phyloP scores from a whole-genome alignment of 2,888 invertebrate species.

The Bugulina stolonifera region DNA sequence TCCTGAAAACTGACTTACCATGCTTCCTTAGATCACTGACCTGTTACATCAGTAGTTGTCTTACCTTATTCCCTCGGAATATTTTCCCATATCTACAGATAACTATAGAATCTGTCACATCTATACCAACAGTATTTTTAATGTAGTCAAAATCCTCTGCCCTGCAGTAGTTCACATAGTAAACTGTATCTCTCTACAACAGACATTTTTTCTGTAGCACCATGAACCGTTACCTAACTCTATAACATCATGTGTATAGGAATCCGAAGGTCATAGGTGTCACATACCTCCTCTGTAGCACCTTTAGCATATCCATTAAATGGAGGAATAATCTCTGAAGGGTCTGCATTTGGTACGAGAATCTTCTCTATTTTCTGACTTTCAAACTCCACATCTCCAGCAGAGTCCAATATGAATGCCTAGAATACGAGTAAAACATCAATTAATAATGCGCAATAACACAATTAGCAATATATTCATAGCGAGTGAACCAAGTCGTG shows the following conservation, averaged over 20 bases:
- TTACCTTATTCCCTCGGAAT: constrained; percentile 48
- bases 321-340: constrained; percentile 32
- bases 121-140: constrained; percentile 32
- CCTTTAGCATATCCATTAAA: constrained; percentile 36
- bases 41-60: no score
- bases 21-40: no score
- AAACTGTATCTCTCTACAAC: constrained; percentile 6
- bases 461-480: no score
- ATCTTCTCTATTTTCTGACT: constrained; percentile 30
- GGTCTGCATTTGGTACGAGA: constrained; percentile 33
- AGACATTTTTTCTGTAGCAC: not conserved
- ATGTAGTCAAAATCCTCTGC: constrained; percentile 42
- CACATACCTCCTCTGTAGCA: constrained; percentile 33
- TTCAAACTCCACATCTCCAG: constrained; percentile 28
- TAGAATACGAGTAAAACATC: not conserved
- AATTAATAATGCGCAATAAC: no score
- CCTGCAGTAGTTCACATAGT: constrained; percentile 44
- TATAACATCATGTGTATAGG: not conserved
- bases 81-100: constrained; percentile 52
- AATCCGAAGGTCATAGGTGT: not conserved
- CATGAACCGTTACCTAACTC: not conserved
- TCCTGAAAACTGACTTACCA: no score
- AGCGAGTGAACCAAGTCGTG: no score
- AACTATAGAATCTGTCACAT: constrained; percentile 47
- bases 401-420: constrained; percentile 27